Conservation (phyloP, 2,888 invertebrate species). For the Mythimna vitellina region DNA sequence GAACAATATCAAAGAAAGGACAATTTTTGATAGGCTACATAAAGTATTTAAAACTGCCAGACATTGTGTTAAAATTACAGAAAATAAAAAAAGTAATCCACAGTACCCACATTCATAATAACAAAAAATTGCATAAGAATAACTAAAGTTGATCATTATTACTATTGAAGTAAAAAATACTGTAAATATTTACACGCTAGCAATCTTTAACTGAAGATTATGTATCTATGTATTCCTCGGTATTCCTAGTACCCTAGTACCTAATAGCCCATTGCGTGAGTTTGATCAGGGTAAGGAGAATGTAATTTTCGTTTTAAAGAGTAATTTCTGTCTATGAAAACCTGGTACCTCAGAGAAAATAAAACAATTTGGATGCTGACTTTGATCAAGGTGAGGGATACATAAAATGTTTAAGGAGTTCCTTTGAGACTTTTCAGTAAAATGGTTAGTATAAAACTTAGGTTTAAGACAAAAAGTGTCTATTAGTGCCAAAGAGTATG, state of each 20-base stretch:
- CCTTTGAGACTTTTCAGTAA: background rate
- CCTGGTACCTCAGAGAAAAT: background rate
- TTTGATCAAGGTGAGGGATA: conserved; percentile 12
- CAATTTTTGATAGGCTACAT: no score
- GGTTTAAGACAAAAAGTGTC: background rate
- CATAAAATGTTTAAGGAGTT: background rate
- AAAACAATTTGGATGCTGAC: background rate
- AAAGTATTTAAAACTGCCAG: no score
- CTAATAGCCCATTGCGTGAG: background rate
- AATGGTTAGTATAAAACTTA: no score
- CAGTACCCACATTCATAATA: no score
- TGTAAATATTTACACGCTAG: background rate
- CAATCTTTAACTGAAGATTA: background rate
- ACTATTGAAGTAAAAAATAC: background rate
- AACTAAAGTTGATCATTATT: no score
- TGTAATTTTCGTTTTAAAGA: conserved; percentile 1
- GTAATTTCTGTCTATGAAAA: background rate
- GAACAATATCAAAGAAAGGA: no score
- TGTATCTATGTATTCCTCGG: background rate
- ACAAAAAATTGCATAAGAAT: no score
- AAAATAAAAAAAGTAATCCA: no score
- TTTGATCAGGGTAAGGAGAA: conserved; percentile 16
- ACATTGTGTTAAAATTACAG: no score
- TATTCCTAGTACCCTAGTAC: conserved; percentile 1
- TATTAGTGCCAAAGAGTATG: background rate